phyloP scores from a whole-genome alignment of 1,140 invertebrate species.

The Mya arenaria region DNA sequence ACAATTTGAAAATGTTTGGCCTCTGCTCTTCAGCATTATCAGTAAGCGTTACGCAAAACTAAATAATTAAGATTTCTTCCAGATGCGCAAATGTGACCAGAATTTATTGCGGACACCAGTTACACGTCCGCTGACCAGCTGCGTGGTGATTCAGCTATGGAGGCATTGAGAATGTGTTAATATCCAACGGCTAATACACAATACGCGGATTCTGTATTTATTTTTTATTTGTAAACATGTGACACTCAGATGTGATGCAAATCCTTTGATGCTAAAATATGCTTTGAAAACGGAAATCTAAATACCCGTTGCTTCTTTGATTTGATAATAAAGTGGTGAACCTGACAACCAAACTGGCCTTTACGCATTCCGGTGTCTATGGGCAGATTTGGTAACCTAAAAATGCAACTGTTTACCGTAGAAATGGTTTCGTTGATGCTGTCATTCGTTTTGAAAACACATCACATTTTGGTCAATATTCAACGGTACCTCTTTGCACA shows the following conservation, averaged over 20 bases:
- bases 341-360: neutral
- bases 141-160: neutral
- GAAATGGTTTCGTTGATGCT: conserved; percentile 19
- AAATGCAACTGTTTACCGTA: neutral
- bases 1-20: conserved; percentile 60
- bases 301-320: neutral
- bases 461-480: conserved; percentile 29
- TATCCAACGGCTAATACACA: neutral
- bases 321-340: neutral
- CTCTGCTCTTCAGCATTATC: conserved; percentile 18
- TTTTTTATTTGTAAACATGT: neutral
- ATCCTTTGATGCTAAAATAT: neutral
- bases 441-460: neutral
- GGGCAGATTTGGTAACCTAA: neutral
- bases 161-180: neutral
- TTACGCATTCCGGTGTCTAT: conserved; percentile 14
- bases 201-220: neutral
- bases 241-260: neutral
- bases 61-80: too few species aligned
- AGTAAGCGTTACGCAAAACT: too few species aligned
- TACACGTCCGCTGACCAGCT: too few species aligned
- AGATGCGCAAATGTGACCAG: too few species aligned
- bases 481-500: neutral
- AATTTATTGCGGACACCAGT: too few species aligned
- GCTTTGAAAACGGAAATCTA: neutral